Evolutionary conservation across 2,113 vertebrate species (phyloP), one percentile per base, ranked within the genome.

Genomic region (Gymnobelideus leadbeateri): DNA sequence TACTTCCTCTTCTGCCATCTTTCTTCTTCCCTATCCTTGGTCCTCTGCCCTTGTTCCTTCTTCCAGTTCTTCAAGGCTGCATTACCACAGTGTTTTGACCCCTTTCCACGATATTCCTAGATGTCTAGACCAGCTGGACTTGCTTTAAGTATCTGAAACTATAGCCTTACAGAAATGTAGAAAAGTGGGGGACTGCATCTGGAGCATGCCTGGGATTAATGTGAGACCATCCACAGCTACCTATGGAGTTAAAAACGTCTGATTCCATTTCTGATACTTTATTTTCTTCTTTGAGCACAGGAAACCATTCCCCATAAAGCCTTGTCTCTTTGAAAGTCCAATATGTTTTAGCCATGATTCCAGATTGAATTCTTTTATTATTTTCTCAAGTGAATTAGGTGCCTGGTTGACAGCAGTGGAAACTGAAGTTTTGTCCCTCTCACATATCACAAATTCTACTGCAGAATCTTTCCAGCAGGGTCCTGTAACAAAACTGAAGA

Each of bases 321-420:
- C 3, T 94, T 28, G 3, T 55, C 8, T 96, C 54, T 92, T 91
- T 93, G 54, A 90, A 37, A 47, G 12, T 89, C 89, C 43, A 68
- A 0, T n/a, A 47, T 55, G 14, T 1, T 89, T 91, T 23, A 90
- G 43, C 50, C 26, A 51, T 50, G 24, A 95, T 84, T 94, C 9
- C 55, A 54, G 2, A 94, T 93, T 89, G 91, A 10, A 47, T 61
- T 50, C 0, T 90, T n/a, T 92, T 89, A 54, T 90, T 51, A 84
- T 77, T 51, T 54, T 95, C 77, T 90, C 47, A 90, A 91, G 55
- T 93, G 28, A 93, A 90, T 84, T 90, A 92, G 54, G 8, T 7
- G 43, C 53, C 94, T 46, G 91, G 0, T 49, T 57, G 89, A 91
- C 31, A 55, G 54, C 51, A 92, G 26, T 84, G 24, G 52, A 50